A percentile compares a stretch with the other conserved stretches of the same genome.
These are phyloP conservation scores for Phaethornis superciliosus DNA, from an alignment of 2,113 vertebrate genomes.

Conservation along the genomic window DNA sequence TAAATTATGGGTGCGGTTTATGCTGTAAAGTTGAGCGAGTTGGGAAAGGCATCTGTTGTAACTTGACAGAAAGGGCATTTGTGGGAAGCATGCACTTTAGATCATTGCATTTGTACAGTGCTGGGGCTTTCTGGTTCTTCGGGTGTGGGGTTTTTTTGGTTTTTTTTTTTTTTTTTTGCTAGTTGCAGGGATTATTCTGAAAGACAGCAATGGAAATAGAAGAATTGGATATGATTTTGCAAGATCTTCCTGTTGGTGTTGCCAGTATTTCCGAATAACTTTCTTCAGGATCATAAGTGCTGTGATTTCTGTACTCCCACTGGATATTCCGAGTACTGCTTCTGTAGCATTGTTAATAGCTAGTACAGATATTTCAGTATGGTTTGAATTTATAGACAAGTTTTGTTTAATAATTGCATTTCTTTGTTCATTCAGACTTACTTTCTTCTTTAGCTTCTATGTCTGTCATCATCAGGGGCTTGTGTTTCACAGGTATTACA, in stretches of 20 bases:
- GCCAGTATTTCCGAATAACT: neutral
- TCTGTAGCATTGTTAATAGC: neutral
- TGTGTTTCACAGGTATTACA: conserved; percentile 26
- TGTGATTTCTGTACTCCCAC: neutral
- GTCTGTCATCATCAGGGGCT: neutral
- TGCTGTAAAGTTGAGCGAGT: conserved; percentile 34
- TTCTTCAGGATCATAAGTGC: neutral
- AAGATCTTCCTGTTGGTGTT: neutral
- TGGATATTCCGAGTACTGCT: neutral
- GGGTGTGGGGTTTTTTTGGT: too few species aligned
- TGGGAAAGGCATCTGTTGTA: conserved; percentile 23
- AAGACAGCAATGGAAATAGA: neutral
- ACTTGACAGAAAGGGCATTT: conserved; percentile 38
- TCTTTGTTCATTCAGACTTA: neutral
- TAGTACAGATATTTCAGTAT: neutral
- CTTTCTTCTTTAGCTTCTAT: neutral
- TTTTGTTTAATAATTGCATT: conserved; percentile 25
- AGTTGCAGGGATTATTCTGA: neutral
- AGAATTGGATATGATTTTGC: neutral
- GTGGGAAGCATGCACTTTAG: neutral
- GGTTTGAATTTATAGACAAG: neutral
- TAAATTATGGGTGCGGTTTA: conserved; percentile 44
- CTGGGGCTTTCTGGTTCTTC: too few species aligned
- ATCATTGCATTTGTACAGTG: neutral
- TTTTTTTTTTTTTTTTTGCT: neutral